Evolutionary conservation across 2,888 invertebrate genomes (phyloP).

Genomic region (Odontothrips loti): DNA sequence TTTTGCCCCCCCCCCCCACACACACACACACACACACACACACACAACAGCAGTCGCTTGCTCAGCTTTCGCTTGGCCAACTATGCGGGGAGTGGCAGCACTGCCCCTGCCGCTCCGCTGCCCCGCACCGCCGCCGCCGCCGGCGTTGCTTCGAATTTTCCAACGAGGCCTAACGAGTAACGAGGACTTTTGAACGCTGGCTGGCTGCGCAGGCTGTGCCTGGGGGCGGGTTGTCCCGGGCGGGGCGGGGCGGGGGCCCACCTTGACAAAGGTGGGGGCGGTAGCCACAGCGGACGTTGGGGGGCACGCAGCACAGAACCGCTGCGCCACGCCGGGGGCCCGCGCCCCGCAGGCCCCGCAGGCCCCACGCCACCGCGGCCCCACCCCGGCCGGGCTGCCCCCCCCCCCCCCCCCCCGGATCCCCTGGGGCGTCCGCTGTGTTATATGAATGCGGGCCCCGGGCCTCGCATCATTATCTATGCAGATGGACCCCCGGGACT

Average conservation of each 20-base stretch:
- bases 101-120: no score
- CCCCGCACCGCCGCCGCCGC: no score
- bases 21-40: no score
- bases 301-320: neutral
- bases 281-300: neutral
- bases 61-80: no score
- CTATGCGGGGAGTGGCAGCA: no score
- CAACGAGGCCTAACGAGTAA: no score
- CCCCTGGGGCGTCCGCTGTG: constrained; percentile 27
- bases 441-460: constrained; percentile 36
- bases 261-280: constrained; percentile 19
- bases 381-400: no score
- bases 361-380: no score
- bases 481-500: constrained; percentile 47
- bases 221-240: neutral
- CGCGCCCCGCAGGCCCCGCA: neutral
- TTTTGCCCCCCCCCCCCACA: no score
- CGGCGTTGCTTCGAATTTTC: no score
- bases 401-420: constrained; percentile 12
- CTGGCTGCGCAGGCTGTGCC: neutral
- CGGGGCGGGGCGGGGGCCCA: neutral
- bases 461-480: constrained; percentile 46
- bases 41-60: no score
- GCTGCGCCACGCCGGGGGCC: neutral
- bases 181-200: neutral